These are phyloP conservation scores for Serrognathus titanus DNA, from an alignment of 2,888 invertebrate species.

Conservation along the genomic window DNA sequence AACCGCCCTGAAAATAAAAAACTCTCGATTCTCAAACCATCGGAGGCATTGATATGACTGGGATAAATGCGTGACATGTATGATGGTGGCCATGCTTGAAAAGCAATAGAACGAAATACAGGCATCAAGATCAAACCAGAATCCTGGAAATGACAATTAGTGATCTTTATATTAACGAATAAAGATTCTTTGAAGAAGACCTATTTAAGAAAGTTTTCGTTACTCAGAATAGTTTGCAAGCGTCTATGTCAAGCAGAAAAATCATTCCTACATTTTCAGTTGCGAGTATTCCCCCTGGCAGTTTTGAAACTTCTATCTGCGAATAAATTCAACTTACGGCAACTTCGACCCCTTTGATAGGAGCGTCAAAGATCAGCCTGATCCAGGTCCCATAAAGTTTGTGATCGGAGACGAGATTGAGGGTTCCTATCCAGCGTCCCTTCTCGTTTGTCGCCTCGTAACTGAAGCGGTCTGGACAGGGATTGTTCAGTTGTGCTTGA, in stretches of 20 bases:
- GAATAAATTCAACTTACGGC: slow-evolving; percentile 26
- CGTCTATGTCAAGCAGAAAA: background rate
- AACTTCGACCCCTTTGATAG: slow-evolving; percentile 22
- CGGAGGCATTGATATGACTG: background rate
- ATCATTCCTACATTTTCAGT: background rate
- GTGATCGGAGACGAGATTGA: slow-evolving; percentile 29
- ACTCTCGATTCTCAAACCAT: background rate
- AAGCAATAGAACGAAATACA: too few species aligned
- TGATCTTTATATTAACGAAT: too few species aligned
- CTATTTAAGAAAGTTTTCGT: too few species aligned
- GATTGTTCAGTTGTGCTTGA: slow-evolving; percentile 18
- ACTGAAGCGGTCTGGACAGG: slow-evolving; percentile 35
- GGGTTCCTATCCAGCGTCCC: slow-evolving; percentile 30
- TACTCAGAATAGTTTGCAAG: too few species aligned
- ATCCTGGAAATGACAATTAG: too few species aligned
- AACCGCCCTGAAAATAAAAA: slow-evolving; percentile 27
- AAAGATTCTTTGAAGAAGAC: too few species aligned
- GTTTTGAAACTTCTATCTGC: too few species aligned
- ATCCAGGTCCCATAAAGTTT: slow-evolving; percentile 36
- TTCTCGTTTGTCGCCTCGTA: slow-evolving; percentile 26
- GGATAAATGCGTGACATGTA: too few species aligned
- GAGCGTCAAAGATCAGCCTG: slow-evolving; percentile 32
- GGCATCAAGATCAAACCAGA: too few species aligned
- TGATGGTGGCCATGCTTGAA: too few species aligned
- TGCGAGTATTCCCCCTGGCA: too few species aligned